A percentile compares a stretch with the other conserved stretches of the same genome.
phyloP scores from a whole-genome alignment of 2,113 vertebrate genomes.

The Pluvialis apricaria region DNA sequence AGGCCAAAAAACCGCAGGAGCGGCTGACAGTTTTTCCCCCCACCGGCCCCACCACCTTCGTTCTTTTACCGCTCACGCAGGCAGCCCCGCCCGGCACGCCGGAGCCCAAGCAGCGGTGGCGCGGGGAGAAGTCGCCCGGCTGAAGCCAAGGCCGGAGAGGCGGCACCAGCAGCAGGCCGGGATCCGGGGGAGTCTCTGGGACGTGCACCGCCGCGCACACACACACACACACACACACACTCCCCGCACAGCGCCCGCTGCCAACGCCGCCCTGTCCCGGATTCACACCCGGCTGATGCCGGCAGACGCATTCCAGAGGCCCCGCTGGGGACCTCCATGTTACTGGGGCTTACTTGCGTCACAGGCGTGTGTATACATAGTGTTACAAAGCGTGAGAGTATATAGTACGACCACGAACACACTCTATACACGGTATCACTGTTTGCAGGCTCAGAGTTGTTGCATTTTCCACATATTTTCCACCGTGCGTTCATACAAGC shows the following conservation, averaged over 20 bases:
- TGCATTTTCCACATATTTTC: fast-evolving
- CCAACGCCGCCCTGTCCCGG: neutral
- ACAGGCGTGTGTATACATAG: fast-evolving
- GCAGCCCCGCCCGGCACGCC: neutral
- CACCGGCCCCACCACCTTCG: no score
- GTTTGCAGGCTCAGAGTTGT: neutral
- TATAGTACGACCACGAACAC: fast-evolving
- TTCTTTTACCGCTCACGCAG: neutral
- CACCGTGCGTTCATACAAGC: fast-evolving
- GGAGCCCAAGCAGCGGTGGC: neutral
- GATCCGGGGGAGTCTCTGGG: neutral
- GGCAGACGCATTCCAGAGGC: neutral
- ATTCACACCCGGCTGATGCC: neutral
- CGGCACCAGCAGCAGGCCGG: neutral
- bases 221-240: neutral
- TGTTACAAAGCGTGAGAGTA: neutral
- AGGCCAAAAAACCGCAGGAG: neutral
- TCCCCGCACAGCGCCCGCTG: neutral
- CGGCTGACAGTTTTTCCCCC: no score
- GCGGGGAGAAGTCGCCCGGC: fast-evolving
- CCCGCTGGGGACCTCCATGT: fast-evolving
- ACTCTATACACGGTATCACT: fast-evolving
- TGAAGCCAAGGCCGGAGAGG: fast-evolving
- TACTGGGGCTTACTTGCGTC: fast-evolving
- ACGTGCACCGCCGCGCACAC: neutral